Evolutionary conservation across 2,888 invertebrate species (phyloP).

Genomic region (Neelides folsomi): DNA sequence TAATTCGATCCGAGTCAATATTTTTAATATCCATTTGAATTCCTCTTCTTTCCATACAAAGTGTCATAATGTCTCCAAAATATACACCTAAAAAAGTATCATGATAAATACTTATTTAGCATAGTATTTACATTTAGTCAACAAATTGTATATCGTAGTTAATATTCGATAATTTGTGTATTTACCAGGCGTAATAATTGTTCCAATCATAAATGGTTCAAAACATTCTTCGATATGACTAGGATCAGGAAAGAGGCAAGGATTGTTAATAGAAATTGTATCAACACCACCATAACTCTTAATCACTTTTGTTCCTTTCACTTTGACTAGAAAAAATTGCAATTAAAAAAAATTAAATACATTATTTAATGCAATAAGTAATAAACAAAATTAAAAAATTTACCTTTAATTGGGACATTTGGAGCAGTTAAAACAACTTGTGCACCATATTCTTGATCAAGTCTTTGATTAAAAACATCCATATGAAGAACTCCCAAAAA

Average conservation of each 20-base stretch:
- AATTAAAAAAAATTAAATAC: not conserved
- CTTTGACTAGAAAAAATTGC: constrained; percentile 43
- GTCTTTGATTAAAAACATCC: constrained; percentile 74
- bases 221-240: constrained; percentile 56
- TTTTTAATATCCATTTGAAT: constrained; percentile 54
- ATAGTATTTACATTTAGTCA: too few relatives aligned
- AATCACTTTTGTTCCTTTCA: constrained; percentile 59
- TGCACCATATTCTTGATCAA: constrained; percentile 70
- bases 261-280: constrained; percentile 57
- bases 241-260: constrained; percentile 55
- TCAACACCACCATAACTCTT: constrained; percentile 49
- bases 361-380: not conserved
- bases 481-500: constrained; percentile 74
- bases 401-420: constrained; percentile 66
- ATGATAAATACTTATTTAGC: too few relatives aligned
- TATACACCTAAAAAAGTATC: constrained; percentile 50
- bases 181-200: constrained; percentile 68
- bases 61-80: constrained; percentile 53
- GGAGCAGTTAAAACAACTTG: constrained; percentile 72
- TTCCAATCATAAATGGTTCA: constrained; percentile 78
- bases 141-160: too few relatives aligned
- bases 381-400: constrained; percentile 12
- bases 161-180: constrained; percentile 31
- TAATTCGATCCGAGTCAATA: constrained; percentile 67
- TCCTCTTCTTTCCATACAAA: constrained; percentile 65